Base-by-base conservation (phyloP, 2,888 invertebrate genomes). In the Rhagonycha fulva region DNA sequence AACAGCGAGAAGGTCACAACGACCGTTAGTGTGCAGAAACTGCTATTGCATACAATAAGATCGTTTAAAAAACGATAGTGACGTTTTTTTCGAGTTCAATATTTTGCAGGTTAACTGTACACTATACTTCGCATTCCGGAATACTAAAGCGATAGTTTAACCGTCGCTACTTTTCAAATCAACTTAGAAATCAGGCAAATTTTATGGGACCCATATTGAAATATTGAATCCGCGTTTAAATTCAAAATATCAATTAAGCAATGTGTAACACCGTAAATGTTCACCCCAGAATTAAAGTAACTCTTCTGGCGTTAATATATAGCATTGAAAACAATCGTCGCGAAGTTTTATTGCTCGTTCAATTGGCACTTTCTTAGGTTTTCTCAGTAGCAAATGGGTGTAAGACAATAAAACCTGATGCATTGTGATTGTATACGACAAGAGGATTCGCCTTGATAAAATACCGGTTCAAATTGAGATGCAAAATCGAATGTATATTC, bases 341-440 rank as follows among this genome's bases (percentile, higher is more conserved):
- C 83, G 77, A 70, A 86, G 87, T 87, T 88, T 88, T 88, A 88
- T 87, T 85, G 87, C 87, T 85, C 86, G 84, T 87, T 87, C 87
- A 87, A 88, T 87, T 87, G 87, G 87, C 87, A 87, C 87, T 88
- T 87, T 87, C 87, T 87, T 87, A 85, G 85, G 86, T 87, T 87
- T 87, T 85, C 87, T 85, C 86, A 84, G 86, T 85, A 83, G 84
- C 85, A 83, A 86, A 87, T 86, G 87, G 85, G 84, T 87, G 87
- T 86, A 85, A 87, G 87, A 88, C 88, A 87, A 88, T 88, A 88
- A 88, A 88, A 87, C 86, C 87, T 88, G 87, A 88, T 87, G 87
- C 86, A 88, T 88, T 87, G 87, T 86, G 86, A 86, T 87, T 87
- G 87, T 87, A 87, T 87, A 87, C 86, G 86, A 86, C 85, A 85